Evolutionary conservation across 2,797 vertebrate species (phyloP).

Genomic region (Sebastes itinus): DNA sequence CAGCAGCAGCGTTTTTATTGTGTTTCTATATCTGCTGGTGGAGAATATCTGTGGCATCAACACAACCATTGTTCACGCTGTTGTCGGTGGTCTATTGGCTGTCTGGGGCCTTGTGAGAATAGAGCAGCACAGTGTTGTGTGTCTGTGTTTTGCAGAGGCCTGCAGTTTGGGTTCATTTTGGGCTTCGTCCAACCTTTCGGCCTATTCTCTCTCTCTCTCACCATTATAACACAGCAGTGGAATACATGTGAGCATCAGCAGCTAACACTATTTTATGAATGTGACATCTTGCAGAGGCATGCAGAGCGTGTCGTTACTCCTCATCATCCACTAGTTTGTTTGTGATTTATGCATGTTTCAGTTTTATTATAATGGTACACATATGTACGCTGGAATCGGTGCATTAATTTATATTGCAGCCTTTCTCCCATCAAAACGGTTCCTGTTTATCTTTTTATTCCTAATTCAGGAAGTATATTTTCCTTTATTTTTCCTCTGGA

Average conservation of each 20-base stretch:
- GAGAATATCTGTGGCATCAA: constrained; percentile 57
- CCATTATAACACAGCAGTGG: neutral
- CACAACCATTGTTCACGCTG: constrained; percentile 46
- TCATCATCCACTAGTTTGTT: constrained; percentile 1
- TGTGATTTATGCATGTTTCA: constrained; percentile 18
- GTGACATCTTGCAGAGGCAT: constrained; percentile 12
- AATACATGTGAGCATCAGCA: neutral
- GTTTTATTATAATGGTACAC: neutral
- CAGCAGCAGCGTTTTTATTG: constrained; percentile 40
- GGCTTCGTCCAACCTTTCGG: constrained; percentile 22
- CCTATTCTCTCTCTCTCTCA: constrained; percentile 30
- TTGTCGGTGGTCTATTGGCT: constrained; percentile 5
- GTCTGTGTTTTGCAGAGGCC: constrained; percentile 38
- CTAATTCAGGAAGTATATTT: neutral
- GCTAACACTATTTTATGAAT: constrained; percentile 9
- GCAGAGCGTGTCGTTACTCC: neutral
- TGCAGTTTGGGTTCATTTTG: constrained; percentile 22
- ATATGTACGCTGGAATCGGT: neutral
- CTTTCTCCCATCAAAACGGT: neutral
- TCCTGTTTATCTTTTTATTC: neutral
- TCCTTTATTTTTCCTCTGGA: neutral
- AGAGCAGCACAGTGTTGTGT: neutral
- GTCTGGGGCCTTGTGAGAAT: constrained; percentile 11
- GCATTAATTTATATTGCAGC: neutral
- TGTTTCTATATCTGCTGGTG: constrained; percentile 32